Conservation (phyloP, 2,113 vertebrate species). For the Otocyon megalotis region DNA sequence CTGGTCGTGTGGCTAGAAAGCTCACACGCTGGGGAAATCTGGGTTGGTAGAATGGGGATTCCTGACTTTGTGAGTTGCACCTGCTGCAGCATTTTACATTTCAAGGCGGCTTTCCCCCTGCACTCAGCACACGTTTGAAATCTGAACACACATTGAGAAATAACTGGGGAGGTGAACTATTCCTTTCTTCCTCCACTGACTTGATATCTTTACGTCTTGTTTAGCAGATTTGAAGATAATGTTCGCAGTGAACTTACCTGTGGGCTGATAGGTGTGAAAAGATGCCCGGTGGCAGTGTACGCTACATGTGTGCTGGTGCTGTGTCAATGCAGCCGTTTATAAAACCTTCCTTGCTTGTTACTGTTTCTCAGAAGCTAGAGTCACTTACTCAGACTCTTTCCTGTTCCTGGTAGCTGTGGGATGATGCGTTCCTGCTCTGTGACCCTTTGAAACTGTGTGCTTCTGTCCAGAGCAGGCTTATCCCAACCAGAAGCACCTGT, state of each 20-base stretch:
- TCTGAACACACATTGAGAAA: neutral
- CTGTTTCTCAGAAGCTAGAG: neutral
- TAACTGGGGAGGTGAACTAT: neutral
- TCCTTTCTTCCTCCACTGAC: neutral
- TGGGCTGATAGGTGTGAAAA: neutral
- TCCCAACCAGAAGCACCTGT: neutral
- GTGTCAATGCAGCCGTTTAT: neutral
- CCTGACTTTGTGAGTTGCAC: neutral
- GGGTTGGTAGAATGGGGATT: neutral
- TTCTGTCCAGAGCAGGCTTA: neutral
- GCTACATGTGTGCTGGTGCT: neutral
- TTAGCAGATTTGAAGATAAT: neutral
- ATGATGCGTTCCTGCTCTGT: neutral
- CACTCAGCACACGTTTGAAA: neutral
- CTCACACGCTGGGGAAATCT: neutral
- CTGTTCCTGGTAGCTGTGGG: neutral
- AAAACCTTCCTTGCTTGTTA: neutral
- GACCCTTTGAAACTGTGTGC: neutral
- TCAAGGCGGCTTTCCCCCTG: neutral
- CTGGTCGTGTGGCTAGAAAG: accelerated
- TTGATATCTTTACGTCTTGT: neutral
- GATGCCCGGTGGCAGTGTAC: neutral
- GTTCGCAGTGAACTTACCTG: neutral
- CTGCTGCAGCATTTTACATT: neutral
- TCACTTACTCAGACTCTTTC: neutral